Conservation (phyloP, 2,888 invertebrate genomes). For the Diaphora mendica region DNA sequence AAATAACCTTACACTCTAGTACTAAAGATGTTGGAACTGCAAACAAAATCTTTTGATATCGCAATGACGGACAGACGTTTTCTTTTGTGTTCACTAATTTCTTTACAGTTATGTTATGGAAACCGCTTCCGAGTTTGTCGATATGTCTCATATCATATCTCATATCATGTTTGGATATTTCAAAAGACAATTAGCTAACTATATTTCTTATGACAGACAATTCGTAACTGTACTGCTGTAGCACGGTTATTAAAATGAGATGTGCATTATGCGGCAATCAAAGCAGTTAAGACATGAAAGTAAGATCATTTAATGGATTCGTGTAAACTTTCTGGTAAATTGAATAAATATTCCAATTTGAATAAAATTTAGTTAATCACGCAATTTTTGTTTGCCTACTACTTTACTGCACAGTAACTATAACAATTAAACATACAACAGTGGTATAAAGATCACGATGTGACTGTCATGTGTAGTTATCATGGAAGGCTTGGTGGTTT, state of each 20-base stretch:
- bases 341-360: slow-evolving; percentile 16
- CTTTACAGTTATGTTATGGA: slow-evolving; percentile 76
- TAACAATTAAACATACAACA: neutral
- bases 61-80: slow-evolving; percentile 64
- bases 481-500: neutral
- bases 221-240: slow-evolving; percentile 13
- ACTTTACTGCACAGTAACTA: neutral
- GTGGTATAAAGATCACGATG: too few relatives aligned
- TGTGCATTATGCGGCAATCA: slow-evolving; percentile 12
- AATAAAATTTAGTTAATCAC: too few relatives aligned
- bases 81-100: slow-evolving; percentile 66
- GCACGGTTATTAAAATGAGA: slow-evolving; percentile 5
- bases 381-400: neutral
- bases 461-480: neutral
- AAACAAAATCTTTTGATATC: slow-evolving; percentile 36
- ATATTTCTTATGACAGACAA: slow-evolving; percentile 29
- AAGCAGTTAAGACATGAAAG: slow-evolving; percentile 11
- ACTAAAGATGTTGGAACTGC: slow-evolving; percentile 44
- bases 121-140: slow-evolving; percentile 73
- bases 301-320: slow-evolving; percentile 7
- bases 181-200: slow-evolving; percentile 42
- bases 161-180: slow-evolving; percentile 55
- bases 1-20: slow-evolving; percentile 51
- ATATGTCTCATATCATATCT: too few relatives aligned
- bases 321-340: slow-evolving; percentile 10